phyloP scores from a whole-genome alignment of 2,888 invertebrate species.

The Notodonta ziczac region DNA sequence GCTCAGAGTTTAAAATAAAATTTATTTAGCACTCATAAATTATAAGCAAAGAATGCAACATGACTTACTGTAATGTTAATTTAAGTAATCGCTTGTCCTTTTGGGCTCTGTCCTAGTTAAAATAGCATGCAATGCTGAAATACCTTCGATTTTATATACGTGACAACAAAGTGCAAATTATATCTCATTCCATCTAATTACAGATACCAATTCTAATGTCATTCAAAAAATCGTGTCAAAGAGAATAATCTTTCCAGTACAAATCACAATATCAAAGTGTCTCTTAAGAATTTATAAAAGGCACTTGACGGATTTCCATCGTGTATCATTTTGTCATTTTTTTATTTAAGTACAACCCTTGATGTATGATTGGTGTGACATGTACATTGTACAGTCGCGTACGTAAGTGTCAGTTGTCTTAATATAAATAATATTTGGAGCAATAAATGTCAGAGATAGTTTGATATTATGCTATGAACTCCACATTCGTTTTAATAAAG shows the following conservation, averaged over 20 bases:
- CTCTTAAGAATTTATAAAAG: conserved; percentile 61
- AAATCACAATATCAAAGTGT: conserved; percentile 70
- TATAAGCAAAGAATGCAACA: too few species aligned
- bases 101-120: too few species aligned
- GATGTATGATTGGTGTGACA: conserved; percentile 54
- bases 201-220: conserved; percentile 20
- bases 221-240: conserved; percentile 37
- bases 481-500: too few species aligned
- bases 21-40: too few species aligned
- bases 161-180: conserved; percentile 15
- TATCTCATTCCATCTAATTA: conserved; percentile 11
- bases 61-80: too few species aligned
- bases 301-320: conserved; percentile 56
- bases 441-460: too few species aligned
- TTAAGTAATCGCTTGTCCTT: too few species aligned
- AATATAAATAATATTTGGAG: too few species aligned
- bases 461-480: too few species aligned
- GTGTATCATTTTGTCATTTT: conserved; percentile 62
- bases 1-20: too few species aligned
- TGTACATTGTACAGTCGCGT: conserved; percentile 56
- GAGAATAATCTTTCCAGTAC: conserved; percentile 43
- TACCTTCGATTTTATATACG: too few species aligned
- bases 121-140: too few species aligned
- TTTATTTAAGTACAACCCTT: conserved; percentile 56
- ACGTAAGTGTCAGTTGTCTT: conserved; percentile 18